Evolutionary conservation across 2,113 vertebrate genomes (phyloP).

Genomic region (Rynchops niger): DNA sequence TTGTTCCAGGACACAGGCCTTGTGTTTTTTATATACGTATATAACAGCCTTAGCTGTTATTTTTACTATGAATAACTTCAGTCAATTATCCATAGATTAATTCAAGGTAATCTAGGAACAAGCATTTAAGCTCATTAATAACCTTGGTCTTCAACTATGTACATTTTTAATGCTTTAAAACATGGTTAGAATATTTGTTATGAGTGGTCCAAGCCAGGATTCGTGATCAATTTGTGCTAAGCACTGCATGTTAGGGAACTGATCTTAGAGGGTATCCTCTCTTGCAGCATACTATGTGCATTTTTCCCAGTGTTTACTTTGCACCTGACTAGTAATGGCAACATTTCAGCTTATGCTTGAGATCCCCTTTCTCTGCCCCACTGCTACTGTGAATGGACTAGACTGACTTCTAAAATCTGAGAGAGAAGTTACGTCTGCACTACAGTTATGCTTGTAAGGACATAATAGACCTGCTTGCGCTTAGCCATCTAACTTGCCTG

Average conservation of each 20-base stretch:
- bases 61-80: conserved; percentile 3
- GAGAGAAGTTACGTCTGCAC: neutral
- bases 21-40: too few species aligned
- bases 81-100: neutral
- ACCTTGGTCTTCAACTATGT: neutral
- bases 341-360: fast-evolving
- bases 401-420: neutral
- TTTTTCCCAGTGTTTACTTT: neutral
- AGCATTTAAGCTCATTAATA: neutral
- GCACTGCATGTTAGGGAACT: neutral
- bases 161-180: neutral
- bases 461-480: neutral
- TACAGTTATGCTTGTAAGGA: neutral
- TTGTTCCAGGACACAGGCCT: neutral
- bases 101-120: neutral
- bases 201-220: neutral
- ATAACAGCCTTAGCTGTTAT: neutral
- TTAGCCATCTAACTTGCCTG: neutral
- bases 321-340: neutral
- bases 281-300: neutral
- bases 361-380: neutral
- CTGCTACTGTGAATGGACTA: neutral
- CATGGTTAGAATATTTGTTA: neutral
- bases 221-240: neutral
- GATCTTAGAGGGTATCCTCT: neutral